phyloP scores from a whole-genome alignment of 2,113 vertebrate species.

The Pleuronectes platessa region DNA sequence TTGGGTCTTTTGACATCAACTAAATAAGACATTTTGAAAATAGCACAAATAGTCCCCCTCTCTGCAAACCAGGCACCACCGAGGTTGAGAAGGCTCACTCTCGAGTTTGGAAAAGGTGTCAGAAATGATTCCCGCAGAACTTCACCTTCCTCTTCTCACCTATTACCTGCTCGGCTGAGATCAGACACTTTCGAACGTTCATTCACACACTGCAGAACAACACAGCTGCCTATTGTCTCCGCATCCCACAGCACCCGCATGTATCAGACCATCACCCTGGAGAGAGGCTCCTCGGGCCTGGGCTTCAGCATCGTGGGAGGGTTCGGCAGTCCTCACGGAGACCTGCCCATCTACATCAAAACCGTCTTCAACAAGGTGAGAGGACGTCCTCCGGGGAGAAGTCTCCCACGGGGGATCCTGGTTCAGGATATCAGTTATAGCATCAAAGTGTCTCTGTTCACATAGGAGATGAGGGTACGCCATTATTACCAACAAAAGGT shows the following conservation, averaged over 20 bases:
- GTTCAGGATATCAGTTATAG: background rate
- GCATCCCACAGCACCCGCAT: conserved; percentile 83
- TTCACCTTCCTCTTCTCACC: background rate
- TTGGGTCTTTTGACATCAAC: background rate
- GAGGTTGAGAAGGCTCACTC: too few relatives aligned
- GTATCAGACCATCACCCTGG: conserved; percentile 89
- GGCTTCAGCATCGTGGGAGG: conserved; percentile 96
- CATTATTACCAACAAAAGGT: background rate
- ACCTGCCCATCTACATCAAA: conserved; percentile 95
- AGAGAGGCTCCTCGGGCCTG: conserved; percentile 89
- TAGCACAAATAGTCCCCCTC: too few relatives aligned
- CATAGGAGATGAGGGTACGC: background rate
- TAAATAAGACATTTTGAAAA: background rate
- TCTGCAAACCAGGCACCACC: background rate
- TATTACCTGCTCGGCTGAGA: background rate
- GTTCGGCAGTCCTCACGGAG: conserved; percentile 93
- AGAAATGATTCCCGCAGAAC: conserved; percentile 1
- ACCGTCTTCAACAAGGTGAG: conserved; percentile 93
- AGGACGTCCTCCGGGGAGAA: background rate
- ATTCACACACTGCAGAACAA: background rate
- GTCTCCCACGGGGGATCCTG: background rate
- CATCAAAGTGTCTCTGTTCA: background rate
- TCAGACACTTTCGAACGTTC: background rate
- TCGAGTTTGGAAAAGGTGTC: background rate
- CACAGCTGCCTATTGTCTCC: background rate